phyloP scores from a whole-genome alignment of 2,888 invertebrate genomes.

The Clanis bilineata region DNA sequence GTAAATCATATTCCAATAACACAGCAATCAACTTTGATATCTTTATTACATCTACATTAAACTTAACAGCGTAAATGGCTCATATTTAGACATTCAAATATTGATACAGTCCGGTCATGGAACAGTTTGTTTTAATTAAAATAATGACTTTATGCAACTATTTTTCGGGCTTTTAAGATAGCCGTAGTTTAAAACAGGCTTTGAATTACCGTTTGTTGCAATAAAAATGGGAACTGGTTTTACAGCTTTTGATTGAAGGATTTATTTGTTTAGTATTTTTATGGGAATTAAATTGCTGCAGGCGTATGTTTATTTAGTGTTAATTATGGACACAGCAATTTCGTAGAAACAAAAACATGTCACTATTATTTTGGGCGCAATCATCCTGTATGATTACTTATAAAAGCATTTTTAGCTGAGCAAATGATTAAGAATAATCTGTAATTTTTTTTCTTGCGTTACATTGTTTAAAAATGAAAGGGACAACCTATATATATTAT shows the following conservation, averaged over 20 bases:
- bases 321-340: not conserved
- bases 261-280: not conserved
- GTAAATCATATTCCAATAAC: slow-evolving; percentile 65
- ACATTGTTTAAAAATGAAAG: too few species aligned
- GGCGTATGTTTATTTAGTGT: not conserved
- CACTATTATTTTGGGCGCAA: too few species aligned
- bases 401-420: too few species aligned
- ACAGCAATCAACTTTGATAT: slow-evolving; percentile 57
- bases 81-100: slow-evolving; percentile 37
- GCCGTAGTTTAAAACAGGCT: slow-evolving; percentile 13
- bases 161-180: slow-evolving; percentile 7
- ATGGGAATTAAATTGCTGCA: not conserved
- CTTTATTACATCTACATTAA: slow-evolving; percentile 65
- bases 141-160: slow-evolving; percentile 14
- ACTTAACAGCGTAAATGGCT: slow-evolving; percentile 48
- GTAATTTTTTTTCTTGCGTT: too few species aligned
- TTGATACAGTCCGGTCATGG: not conserved
- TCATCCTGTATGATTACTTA: too few species aligned
- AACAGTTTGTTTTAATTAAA: slow-evolving; percentile 20
- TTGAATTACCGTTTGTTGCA: slow-evolving; percentile 12
- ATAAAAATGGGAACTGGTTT: slow-evolving; percentile 15
- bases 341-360: not conserved
- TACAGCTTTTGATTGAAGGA: not conserved
- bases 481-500: too few species aligned
- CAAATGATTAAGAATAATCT: too few species aligned